These are phyloP conservation scores for Salarias fasciatus DNA, from an alignment of 2,797 vertebrate species.

Conservation along the genomic window DNA sequence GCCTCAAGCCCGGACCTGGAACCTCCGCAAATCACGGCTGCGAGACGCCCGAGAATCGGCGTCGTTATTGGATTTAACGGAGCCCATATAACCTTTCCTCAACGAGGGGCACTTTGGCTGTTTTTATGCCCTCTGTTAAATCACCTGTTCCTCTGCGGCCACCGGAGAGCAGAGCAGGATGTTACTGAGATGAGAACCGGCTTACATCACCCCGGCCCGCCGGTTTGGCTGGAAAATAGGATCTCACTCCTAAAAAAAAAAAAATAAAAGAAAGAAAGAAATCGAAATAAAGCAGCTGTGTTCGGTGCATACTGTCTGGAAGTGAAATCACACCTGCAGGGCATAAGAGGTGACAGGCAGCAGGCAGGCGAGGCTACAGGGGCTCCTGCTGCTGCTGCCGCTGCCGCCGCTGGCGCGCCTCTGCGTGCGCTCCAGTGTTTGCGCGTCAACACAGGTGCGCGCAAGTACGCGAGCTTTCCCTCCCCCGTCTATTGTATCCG, in stretches of 20 bases:
- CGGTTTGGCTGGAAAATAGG: slow-evolving; percentile 16
- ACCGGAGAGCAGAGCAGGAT: neutral
- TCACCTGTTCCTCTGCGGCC: slow-evolving; percentile 15
- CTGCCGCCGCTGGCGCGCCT: slow-evolving; percentile 13
- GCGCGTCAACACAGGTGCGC: slow-evolving; percentile 21
- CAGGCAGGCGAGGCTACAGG: slow-evolving; percentile 8
- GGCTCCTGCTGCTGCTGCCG: too few relatives aligned
- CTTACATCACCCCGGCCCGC: slow-evolving; percentile 34
- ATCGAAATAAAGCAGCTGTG: neutral
- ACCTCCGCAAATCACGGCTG: slow-evolving; percentile 11
- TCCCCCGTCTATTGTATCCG: neutral
- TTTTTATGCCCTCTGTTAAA: neutral
- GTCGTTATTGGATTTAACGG: slow-evolving; percentile 1
- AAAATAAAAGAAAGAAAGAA: too few relatives aligned
- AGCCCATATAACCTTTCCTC: neutral
- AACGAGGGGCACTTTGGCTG: neutral
- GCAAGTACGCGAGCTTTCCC: slow-evolving; percentile 9
- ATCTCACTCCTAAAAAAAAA: slow-evolving; percentile 4
- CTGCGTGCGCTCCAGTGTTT: slow-evolving; percentile 28
- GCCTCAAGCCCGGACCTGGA: slow-evolving; percentile 38
- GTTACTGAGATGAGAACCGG: slow-evolving; percentile 22
- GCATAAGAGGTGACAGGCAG: slow-evolving; percentile 10
- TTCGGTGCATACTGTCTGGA: neutral
- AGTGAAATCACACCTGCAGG: slow-evolving; percentile 1
- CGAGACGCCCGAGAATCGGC: neutral